phyloP scores from a whole-genome alignment of 2,888 invertebrate genomes.

The Plebejus argus region DNA sequence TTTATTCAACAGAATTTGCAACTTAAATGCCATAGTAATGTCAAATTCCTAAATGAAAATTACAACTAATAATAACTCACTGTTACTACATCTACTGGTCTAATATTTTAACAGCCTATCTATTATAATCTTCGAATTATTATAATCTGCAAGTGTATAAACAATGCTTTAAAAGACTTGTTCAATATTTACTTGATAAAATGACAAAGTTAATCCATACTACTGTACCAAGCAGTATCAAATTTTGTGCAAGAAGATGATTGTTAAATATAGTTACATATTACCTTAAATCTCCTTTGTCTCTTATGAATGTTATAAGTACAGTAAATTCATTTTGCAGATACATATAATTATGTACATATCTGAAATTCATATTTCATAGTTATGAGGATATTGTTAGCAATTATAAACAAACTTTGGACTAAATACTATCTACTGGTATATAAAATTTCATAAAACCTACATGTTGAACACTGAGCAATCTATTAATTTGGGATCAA shows the following conservation, averaged over 20 bases:
- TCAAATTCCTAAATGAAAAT: slow-evolving; percentile 16
- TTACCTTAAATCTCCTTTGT: neutral
- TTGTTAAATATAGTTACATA: neutral
- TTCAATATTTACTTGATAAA: neutral
- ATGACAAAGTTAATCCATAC: neutral
- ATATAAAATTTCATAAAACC: slow-evolving; percentile 6
- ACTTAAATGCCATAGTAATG: slow-evolving; percentile 22
- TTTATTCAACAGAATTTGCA: slow-evolving; percentile 9
- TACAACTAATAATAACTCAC: slow-evolving; percentile 27
- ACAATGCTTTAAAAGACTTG: neutral
- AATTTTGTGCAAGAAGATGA: neutral
- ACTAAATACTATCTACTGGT: neutral
- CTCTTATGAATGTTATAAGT: neutral
- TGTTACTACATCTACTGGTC: slow-evolving; percentile 28
- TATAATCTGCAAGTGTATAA: neutral
- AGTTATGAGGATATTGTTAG: neutral
- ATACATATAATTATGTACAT: neutral
- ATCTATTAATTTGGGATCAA: slow-evolving; percentile 11
- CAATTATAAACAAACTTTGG: neutral
- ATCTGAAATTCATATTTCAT: neutral
- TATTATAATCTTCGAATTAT: neutral
- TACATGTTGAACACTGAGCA: neutral
- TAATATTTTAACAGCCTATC: slow-evolving; percentile 23
- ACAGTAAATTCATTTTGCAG: neutral
- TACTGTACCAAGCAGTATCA: neutral